Evolutionary conservation across 2,113 vertebrate genomes (phyloP).

Genomic region (Haplotaxodon microlepis): DNA sequence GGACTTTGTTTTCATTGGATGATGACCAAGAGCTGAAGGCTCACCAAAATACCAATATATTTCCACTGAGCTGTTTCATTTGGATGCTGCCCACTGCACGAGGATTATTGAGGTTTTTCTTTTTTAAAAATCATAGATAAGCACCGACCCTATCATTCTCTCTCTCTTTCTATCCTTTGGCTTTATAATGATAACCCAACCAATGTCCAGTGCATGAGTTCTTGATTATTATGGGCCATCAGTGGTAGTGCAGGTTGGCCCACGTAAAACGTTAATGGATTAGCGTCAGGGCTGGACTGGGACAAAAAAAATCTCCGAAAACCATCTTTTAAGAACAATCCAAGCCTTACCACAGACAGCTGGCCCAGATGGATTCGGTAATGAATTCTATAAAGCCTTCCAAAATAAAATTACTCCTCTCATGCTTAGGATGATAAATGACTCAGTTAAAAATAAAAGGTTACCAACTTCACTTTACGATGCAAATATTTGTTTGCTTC

Average conservation of each 20-base stretch:
- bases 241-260: background rate
- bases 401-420: too few species aligned
- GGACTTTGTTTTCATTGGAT: background rate
- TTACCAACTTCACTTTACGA: too few species aligned
- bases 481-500: too few species aligned
- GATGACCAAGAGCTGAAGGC: background rate
- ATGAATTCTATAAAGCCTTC: too few species aligned
- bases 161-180: background rate
- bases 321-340: too few species aligned
- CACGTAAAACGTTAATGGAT: background rate
- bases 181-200: background rate
- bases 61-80: background rate
- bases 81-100: background rate
- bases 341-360: too few species aligned
- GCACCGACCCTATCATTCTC: background rate
- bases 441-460: too few species aligned
- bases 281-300: background rate
- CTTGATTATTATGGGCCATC: background rate
- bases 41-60: background rate
- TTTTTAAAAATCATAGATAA: background rate
- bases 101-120: background rate
- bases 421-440: too few species aligned
- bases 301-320: background rate
- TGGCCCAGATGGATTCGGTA: too few species aligned
- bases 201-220: background rate